Conservation (phyloP, 2,888 invertebrate genomes). For the Oscheius myriophilus region DNA sequence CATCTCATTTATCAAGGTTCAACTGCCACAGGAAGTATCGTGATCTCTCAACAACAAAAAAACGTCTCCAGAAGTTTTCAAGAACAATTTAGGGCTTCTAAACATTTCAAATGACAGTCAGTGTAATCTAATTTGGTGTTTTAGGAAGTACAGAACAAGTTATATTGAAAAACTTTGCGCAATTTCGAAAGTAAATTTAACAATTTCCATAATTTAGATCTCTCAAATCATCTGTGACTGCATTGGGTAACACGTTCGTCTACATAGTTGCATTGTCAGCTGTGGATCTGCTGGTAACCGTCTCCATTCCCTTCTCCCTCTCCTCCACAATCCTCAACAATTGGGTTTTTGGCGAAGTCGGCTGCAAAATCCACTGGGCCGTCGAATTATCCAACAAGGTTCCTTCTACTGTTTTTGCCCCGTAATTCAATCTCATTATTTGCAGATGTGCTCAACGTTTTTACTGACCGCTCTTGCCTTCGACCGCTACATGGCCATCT, state of each 20-base stretch:
- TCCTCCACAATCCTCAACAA: slow-evolving; percentile 45
- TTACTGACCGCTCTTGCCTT: slow-evolving; percentile 58
- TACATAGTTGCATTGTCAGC: slow-evolving; percentile 54
- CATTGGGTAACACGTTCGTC: slow-evolving; percentile 57
- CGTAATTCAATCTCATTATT: neutral
- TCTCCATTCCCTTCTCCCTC: slow-evolving; percentile 54
- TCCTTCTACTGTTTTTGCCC: too few species aligned
- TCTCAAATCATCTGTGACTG: slow-evolving; percentile 57
- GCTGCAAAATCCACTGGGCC: slow-evolving; percentile 56
- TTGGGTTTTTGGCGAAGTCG: slow-evolving; percentile 56
- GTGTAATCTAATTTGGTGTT: too few species aligned
- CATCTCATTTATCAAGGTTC: too few species aligned
- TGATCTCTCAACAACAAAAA: too few species aligned
- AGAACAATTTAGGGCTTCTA: too few species aligned
- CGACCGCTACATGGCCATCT: slow-evolving; percentile 61
- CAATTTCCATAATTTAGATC: too few species aligned
- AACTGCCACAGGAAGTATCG: too few species aligned
- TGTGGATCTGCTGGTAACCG: slow-evolving; percentile 54
- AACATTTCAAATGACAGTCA: too few species aligned
- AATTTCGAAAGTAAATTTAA: too few species aligned
- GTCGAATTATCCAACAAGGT: slow-evolving; percentile 59
- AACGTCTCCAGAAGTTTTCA: too few species aligned
- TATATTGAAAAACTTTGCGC: too few species aligned
- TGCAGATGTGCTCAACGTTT: slow-evolving; percentile 60
- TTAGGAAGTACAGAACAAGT: too few species aligned